phyloP scores from a whole-genome alignment of 2,888 invertebrate species.

The Listrodromus nycthemerus region DNA sequence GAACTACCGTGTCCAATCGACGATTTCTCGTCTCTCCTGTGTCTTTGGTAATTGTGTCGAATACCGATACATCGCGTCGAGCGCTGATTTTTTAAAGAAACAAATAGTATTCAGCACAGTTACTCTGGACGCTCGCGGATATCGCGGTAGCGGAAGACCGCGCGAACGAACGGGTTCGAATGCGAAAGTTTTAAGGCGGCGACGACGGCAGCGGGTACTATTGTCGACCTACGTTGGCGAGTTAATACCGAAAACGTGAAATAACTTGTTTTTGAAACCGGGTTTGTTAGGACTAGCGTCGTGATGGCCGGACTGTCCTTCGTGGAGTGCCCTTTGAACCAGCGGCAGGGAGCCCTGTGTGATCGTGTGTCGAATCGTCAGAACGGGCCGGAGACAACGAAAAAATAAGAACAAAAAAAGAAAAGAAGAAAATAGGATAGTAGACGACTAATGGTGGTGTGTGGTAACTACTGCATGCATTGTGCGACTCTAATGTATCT shows the following conservation, averaged over 20 bases:
- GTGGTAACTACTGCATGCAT: conserved; percentile 70
- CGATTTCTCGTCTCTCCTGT: conserved; percentile 25
- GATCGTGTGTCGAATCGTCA: conserved; percentile 84
- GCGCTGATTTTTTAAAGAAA: conserved; percentile 28
- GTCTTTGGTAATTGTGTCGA: conserved; percentile 68
- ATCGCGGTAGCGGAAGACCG: conserved; percentile 8
- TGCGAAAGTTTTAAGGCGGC: conserved; percentile 36
- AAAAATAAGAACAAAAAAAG: conserved; percentile 82
- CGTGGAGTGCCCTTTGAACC: conserved; percentile 89
- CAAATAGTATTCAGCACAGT: conserved; percentile 68
- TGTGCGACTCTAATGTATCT: conserved; percentile 70
- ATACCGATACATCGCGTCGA: conserved; percentile 56
- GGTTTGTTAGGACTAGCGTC: conserved; percentile 87
- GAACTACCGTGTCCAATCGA: conserved; percentile 47
- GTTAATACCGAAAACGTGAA: conserved; percentile 93
- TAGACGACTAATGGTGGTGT: conserved; percentile 81
- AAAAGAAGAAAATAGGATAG: conserved; percentile 81
- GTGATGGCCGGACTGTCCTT: conserved; percentile 85
- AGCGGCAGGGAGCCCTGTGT: conserved; percentile 85
- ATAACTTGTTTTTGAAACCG: conserved; percentile 94
- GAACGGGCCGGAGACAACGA: conserved; percentile 83
- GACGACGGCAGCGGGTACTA: conserved; percentile 27
- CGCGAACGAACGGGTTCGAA: conserved; percentile 20
- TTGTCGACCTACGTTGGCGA: conserved; percentile 84
- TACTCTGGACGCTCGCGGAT: conserved; percentile 44